Base-by-base conservation (phyloP, 1,140 invertebrate genomes). In the Penaeus vannamei region DNA sequence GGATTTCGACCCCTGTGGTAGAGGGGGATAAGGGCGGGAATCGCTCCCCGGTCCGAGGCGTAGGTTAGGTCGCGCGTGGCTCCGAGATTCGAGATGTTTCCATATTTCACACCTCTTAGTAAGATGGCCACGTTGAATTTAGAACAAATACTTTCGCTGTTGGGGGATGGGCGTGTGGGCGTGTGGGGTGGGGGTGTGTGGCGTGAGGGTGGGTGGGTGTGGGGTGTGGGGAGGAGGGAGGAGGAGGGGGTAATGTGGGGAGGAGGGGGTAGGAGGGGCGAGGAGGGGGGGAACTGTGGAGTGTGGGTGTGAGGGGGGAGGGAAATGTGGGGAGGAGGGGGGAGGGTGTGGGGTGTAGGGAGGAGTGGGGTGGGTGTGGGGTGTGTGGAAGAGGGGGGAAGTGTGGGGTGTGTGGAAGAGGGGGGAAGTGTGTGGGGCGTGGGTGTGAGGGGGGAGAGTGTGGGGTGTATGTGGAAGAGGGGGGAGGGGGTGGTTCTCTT, bases 41-140 rank as follows among this genome's bases (percentile, higher is more conserved):
- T 66, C 8, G 14, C 62, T 23, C 62, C 19, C 26, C 29, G 19
- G 19, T 29, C 42, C 5, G 1, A n/a, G 53, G 14, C 80, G 85
- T 86, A 20, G 72, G 46, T 59, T 86, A 80, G 59, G 85, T 32
- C 76, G 12, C 36, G 46, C 62, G 26, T 14, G 29, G 53, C 72
- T 10, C 29, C 46, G 66, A 76, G 85, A 79, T 86, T 62, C 42
- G 85, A 86, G 85, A 80, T 62, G 85, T 86, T 62, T 80, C 85
- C 85, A 86, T 86, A 86, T 86, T 86, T 86, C 85, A 86, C 85
- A 80, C 85, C 85, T 86, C 85, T 86, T 86, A 86, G 60, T 32
- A 86, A 86, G 85, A 86, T 86, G 85, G 85, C 69, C 85, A 79
- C 76, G 85, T 86, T 86, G 85, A 86, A 86, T 86, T 86, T 86